Conservation (phyloP, 1,140 invertebrate genomes). For the Vollenhovia emeryi region DNA sequence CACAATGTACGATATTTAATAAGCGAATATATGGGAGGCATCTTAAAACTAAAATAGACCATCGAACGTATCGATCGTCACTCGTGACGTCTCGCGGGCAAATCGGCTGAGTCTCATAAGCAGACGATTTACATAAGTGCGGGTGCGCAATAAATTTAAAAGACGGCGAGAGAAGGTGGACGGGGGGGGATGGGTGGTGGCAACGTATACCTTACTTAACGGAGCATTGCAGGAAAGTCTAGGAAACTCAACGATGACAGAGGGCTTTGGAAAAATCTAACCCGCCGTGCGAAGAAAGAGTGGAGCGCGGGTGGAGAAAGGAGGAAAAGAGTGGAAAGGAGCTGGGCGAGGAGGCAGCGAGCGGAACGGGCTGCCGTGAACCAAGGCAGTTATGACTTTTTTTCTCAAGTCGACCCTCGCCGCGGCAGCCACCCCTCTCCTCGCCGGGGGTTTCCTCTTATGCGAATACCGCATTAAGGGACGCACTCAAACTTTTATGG, state of each 20-base stretch:
- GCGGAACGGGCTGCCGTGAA: constrained; percentile 61
- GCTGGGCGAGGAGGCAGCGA: constrained; percentile 31
- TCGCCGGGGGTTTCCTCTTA: constrained; percentile 33
- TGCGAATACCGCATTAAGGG: constrained; percentile 64
- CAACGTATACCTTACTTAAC: constrained; percentile 20
- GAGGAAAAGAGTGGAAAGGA: neutral
- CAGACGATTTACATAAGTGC: constrained; percentile 47
- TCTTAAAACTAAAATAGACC: neutral
- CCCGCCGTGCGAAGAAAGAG: neutral
- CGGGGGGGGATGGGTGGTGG: neutral
- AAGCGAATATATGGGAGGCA: neutral
- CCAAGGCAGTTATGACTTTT: constrained; percentile 71
- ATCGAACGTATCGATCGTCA: neutral
- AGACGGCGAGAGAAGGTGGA: neutral
- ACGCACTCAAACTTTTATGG: constrained; percentile 70
- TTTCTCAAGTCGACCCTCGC: constrained; percentile 44
- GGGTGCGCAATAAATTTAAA: constrained; percentile 30
- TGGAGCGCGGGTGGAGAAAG: neutral
- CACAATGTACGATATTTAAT: neutral
- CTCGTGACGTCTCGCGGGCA: neutral
- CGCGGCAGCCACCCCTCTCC: neutral
- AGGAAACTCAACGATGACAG: constrained; percentile 51
- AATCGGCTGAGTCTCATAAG: constrained; percentile 25
- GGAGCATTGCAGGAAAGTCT: constrained; percentile 44
- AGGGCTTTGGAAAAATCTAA: constrained; percentile 52